Evolutionary conservation across 1,140 invertebrate species (phyloP), one percentile per base, ranked within the genome.

Genomic region (Ladona fulva): DNA sequence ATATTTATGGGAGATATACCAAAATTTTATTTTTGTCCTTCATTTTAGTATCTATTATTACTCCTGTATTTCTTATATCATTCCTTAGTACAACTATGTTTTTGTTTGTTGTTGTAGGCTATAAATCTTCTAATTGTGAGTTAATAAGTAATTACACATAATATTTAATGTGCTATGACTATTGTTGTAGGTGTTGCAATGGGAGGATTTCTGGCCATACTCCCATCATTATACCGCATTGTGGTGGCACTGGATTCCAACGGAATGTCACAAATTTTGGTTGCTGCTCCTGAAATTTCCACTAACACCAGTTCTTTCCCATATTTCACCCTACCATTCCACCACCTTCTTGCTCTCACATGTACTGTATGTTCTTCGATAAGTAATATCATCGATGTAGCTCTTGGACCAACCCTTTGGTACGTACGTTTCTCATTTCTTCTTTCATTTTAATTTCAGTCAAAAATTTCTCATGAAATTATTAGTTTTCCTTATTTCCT

Each of bases 201-300:
- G 74, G 80, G 83, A 22, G 75, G 83, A n/a, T 75, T 84, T 29
- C 77, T 84, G 11, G 79, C 83, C 0, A 42, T 83, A 19, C 78
- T 84, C 10, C 84, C 84, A 24, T 82, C 81, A 25, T 24, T 83
- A 0, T 83, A 80, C 75, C 80, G 84, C 19, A 76, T 83, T 3
- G 16, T 66, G 14, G 52, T 66, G n/a, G 52, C 52, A 19, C 14
- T 66, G 14, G 52, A 66, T 66, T 66, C 52, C 14, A 22, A 22
- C 12, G n/a, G 52, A 16, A 66, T 19, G 14, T 66, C 52, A 6
- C n/a, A 16, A 19, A 22, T 66, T 66, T 22, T 66, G 52, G 52
- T 66, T 5, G 1, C 52, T 19, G 12, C 1, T 22, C n/a, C 52
- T 66, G 52, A 66, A 3, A 66, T 16, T 16, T 22, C 52, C 14